Percentiles rank a stretch among this genome's conserved stretches.
These are phyloP conservation scores for Danio rerio DNA, from an alignment of 2,113 vertebrate species.

Conservation along the genomic window DNA sequence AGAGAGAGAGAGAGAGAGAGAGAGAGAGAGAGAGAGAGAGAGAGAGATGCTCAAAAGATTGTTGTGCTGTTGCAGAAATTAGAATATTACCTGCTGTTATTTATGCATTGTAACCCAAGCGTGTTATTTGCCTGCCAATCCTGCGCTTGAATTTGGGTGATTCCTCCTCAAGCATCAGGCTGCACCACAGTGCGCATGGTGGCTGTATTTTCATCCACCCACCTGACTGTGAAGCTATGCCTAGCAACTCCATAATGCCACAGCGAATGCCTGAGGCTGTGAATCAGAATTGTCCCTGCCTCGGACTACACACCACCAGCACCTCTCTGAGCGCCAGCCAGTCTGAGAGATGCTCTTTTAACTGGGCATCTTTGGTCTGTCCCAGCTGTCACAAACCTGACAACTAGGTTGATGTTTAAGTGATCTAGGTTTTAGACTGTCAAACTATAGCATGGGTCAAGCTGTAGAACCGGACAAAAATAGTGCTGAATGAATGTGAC, in stretches of 20 bases:
- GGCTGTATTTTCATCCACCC: conserved; percentile 39
- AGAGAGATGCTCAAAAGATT: conserved; percentile 11
- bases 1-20: conserved; percentile 20
- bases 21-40: conserved; percentile 23
- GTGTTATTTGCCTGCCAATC: conserved; percentile 6
- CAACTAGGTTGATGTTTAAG: conserved; percentile 24
- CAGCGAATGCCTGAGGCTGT: conserved; percentile 38
- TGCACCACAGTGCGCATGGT: conserved; percentile 26
- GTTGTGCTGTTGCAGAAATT: conserved; percentile 10
- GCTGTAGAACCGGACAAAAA: conserved; percentile 15
- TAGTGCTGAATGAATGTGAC: background rate
- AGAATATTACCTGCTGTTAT: conserved; percentile 30
- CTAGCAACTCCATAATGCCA: conserved; percentile 48
- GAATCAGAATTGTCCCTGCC: conserved; percentile 48
- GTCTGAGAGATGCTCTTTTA: conserved; percentile 26
- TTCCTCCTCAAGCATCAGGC: conserved; percentile 30
- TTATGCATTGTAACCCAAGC: conserved; percentile 15
- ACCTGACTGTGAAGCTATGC: conserved; percentile 45
- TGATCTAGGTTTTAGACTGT: conserved; percentile 34
- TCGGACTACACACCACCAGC: conserved; percentile 49
- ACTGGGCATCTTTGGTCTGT: background rate
- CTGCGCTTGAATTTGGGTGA: background rate
- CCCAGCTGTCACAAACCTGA: conserved; percentile 32
- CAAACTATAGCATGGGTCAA: conserved; percentile 39
- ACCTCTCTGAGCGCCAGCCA: conserved; percentile 45